Conservation (phyloP, 2,797 vertebrate genomes). For the Hoplostethus mediterraneus region DNA sequence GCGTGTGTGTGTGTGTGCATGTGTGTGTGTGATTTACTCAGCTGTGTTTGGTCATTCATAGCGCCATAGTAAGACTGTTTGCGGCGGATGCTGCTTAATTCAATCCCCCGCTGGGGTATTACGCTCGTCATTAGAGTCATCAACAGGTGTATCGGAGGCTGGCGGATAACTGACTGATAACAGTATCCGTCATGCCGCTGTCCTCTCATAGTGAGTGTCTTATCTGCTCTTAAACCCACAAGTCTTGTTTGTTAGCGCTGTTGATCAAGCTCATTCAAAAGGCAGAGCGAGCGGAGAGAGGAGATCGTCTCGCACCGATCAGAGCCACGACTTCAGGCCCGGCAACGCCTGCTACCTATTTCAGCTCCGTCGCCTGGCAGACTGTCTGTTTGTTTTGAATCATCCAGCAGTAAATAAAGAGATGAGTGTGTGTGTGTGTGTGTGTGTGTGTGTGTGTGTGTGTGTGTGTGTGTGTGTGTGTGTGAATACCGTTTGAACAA, state of each 20-base stretch:
- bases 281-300: no score
- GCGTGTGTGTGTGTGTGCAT: slow-evolving; percentile 11
- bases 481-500: slow-evolving; percentile 64
- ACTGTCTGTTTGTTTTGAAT: slow-evolving; percentile 18
- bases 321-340: slow-evolving; percentile 27
- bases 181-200: slow-evolving; percentile 24
- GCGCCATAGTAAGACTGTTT: slow-evolving; percentile 67
- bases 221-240: no score
- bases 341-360: slow-evolving; percentile 51
- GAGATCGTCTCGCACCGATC: no score
- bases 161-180: slow-evolving; percentile 58
- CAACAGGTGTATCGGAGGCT: slow-evolving; percentile 72
- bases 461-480: neutral
- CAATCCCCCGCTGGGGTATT: slow-evolving; percentile 65
- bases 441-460: slow-evolving; percentile 22
- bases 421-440: slow-evolving; percentile 1
- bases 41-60: slow-evolving; percentile 30
- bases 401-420: slow-evolving; percentile 52
- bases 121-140: slow-evolving; percentile 74
- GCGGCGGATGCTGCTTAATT: slow-evolving; percentile 70
- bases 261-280: slow-evolving; percentile 46
- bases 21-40: slow-evolving; percentile 8
- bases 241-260: neutral
- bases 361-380: slow-evolving; percentile 50
- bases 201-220: slow-evolving; percentile 3